phyloP scores from a whole-genome alignment of 2,113 vertebrate species.

The Pseudonaja textilis region DNA sequence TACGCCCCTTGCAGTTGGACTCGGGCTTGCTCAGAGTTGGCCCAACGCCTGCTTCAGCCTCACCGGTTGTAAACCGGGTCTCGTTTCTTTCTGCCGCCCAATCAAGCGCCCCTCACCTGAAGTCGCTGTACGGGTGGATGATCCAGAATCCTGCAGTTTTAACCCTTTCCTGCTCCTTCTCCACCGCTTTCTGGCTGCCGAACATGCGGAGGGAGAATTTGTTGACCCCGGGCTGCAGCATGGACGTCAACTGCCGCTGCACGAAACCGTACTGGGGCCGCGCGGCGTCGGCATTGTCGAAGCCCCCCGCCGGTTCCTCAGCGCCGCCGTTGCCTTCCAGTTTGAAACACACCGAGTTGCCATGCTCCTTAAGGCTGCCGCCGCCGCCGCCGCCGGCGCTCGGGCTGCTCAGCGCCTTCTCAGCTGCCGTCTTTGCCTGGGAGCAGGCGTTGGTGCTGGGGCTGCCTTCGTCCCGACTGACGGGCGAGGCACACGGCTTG shows the following conservation, averaged over 20 bases:
- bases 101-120: conserved; percentile 82
- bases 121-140: conserved; percentile 98
- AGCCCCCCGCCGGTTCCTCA: conserved; percentile 55
- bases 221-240: conserved; percentile 98
- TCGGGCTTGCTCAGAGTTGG: background rate
- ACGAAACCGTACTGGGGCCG: conserved; percentile 88
- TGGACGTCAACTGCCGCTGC: conserved; percentile 95
- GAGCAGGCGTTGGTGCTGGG: conserved; percentile 63
- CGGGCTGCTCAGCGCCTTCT: conserved; percentile 66
- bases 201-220: conserved; percentile 99
- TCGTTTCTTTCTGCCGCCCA: no score
- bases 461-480: conserved; percentile 82
- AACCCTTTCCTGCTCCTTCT: conserved; percentile 97
- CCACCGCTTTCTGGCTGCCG: conserved; percentile 97
- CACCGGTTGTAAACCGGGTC: background rate
- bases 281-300: conserved; percentile 84
- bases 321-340: conserved; percentile 76
- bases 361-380: conserved; percentile 83
- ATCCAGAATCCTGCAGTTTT: conserved; percentile 99
- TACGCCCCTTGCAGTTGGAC: background rate
- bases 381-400: conserved; percentile 40
- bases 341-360: conserved; percentile 93
- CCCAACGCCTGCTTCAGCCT: background rate
- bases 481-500: conserved; percentile 86
- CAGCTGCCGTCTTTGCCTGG: conserved; percentile 46